These are phyloP conservation scores for Oscheius sp. DNA, from an alignment of 2,888 invertebrate genomes.

Conservation along the genomic window DNA sequence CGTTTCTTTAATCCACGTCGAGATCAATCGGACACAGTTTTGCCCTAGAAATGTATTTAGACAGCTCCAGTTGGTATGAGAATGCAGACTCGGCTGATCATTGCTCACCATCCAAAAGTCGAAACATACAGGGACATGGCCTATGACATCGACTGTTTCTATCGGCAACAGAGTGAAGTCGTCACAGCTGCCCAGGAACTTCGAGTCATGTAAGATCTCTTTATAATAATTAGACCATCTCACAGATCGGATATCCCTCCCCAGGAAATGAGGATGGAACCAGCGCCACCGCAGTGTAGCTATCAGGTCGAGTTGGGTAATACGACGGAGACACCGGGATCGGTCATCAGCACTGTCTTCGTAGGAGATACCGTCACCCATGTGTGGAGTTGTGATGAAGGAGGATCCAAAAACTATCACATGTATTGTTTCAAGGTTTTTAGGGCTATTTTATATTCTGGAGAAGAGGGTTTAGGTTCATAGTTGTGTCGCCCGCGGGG, in stretches of 20 bases:
- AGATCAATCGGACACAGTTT: not conserved
- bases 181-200: constrained; percentile 8
- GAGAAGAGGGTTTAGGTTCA: constrained; percentile 18
- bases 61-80: constrained; percentile 21
- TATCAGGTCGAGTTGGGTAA: constrained; percentile 33
- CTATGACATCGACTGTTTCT: constrained; percentile 37
- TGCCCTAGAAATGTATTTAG: constrained; percentile 8
- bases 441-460: not conserved
- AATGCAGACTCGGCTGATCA: constrained; percentile 25
- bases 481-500: constrained; percentile 16
- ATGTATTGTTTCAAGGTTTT: constrained; percentile 35
- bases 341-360: not conserved
- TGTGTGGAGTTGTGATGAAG: constrained; percentile 32
- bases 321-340: not conserved
- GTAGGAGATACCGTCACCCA: constrained; percentile 36
- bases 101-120: constrained; percentile 34
- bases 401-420: constrained; percentile 3
- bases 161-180: constrained; percentile 1
- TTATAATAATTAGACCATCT: too few relatives aligned
- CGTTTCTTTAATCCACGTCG: not conserved
- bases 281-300: constrained; percentile 23
- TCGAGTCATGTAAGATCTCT: not conserved
- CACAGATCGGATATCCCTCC: constrained; percentile 12
- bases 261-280: constrained; percentile 25
- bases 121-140: constrained; percentile 35